Conservation (phyloP, 2,888 invertebrate species). For the Pristionchus japonicus region DNA sequence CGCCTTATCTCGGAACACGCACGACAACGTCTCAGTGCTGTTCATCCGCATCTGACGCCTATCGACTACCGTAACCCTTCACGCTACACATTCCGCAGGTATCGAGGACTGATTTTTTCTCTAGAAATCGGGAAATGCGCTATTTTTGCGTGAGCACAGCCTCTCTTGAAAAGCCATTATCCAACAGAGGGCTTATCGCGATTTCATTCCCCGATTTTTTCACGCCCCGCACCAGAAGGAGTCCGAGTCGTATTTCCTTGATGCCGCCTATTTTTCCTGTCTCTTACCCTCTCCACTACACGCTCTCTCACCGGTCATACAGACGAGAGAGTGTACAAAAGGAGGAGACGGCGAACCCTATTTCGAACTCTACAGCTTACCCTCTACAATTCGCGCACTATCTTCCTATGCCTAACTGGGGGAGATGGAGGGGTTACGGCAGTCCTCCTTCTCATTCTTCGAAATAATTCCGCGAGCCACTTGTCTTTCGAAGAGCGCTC, state of each 20-base stretch:
- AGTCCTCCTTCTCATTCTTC: background rate
- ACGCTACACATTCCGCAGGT: background rate
- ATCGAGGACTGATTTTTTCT: background rate
- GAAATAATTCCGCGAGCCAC: background rate
- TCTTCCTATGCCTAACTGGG: no score
- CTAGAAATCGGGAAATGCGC: background rate
- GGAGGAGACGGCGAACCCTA: no score
- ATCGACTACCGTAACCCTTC: background rate
- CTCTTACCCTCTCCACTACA: background rate
- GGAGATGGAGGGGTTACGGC: no score
- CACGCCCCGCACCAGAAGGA: background rate
- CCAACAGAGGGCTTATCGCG: background rate
- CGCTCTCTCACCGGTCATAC: no score
- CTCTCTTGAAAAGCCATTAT: constrained; percentile 36
- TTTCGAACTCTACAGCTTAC: no score
- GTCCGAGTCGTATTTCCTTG: background rate
- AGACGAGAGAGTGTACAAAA: no score
- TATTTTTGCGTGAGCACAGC: no score
- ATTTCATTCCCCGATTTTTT: background rate
- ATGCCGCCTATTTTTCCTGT: background rate
- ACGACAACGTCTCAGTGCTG: constrained; percentile 95
- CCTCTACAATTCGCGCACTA: no score
- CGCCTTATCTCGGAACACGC: constrained; percentile 91
- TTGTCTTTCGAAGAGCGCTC: background rate
- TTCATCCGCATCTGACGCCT: constrained; percentile 80